Conservation (phyloP, 1,140 invertebrate genomes). For the Whitmania pigra region DNA sequence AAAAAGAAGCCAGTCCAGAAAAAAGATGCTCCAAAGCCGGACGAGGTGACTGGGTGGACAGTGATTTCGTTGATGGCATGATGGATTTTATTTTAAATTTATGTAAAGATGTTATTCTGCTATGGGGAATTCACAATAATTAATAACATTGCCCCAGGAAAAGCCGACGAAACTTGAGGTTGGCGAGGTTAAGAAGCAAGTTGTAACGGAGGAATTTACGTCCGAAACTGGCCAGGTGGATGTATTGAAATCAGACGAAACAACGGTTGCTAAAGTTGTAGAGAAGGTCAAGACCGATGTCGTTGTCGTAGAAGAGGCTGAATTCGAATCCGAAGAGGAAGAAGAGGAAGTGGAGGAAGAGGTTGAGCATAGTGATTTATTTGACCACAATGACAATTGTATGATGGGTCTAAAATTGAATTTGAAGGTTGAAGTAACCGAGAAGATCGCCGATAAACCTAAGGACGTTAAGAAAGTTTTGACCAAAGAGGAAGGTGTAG, state of each 20-base stretch:
- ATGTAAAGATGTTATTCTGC: too few species aligned
- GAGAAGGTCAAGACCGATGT: slow-evolving; percentile 4
- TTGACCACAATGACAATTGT: too few species aligned
- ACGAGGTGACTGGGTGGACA: too few species aligned
- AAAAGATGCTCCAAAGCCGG: too few species aligned
- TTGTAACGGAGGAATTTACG: not conserved
- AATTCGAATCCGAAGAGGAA: slow-evolving; percentile 8
- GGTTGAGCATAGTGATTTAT: not conserved
- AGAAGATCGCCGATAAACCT: not conserved
- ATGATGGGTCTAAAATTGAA: too few species aligned
- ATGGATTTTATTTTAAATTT: too few species aligned
- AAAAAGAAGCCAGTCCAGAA: too few species aligned
- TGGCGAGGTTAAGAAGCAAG: too few species aligned
- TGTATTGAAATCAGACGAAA: not conserved
- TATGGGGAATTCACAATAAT: too few species aligned
- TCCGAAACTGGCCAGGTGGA: not conserved
- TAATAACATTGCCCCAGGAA: too few species aligned
- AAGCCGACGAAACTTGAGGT: too few species aligned
- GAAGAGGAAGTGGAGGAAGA: slow-evolving; percentile 15
- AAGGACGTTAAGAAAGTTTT: not conserved
- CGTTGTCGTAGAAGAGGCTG: not conserved
- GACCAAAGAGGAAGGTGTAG: slow-evolving; percentile 1
- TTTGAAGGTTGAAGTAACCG: not conserved
- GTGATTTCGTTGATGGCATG: too few species aligned
- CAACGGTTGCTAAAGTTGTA: not conserved